Percentiles rank a stretch among this genome's conserved stretches.
phyloP scores from a whole-genome alignment of 2,113 vertebrate species.

The Equus przewalskii region DNA sequence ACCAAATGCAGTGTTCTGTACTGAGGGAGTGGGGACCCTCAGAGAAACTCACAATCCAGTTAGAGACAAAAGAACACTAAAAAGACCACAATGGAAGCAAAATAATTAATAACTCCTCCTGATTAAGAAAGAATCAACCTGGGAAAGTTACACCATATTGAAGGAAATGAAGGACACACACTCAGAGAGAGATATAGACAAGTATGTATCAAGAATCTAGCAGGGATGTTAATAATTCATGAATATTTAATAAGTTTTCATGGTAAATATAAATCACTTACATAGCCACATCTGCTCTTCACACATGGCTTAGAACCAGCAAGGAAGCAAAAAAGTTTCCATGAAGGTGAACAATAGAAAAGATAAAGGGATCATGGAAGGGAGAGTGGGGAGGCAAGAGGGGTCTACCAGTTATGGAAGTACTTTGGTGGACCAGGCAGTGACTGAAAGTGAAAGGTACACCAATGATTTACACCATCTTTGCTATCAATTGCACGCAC shows the following conservation, averaged over 20 bases:
- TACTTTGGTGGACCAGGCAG: neutral
- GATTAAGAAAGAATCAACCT: neutral
- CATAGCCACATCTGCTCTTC: neutral
- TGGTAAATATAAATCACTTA: neutral
- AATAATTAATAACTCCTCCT: neutral
- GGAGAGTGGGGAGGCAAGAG: neutral
- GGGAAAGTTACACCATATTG: neutral
- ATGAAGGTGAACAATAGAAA: neutral
- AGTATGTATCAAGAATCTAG: neutral
- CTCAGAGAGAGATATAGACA: neutral
- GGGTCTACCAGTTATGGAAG: neutral
- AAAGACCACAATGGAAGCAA: neutral
- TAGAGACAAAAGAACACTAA: neutral
- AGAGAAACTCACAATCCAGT: neutral
- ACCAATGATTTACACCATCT: neutral
- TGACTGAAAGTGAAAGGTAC: neutral
- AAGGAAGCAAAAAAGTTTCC: neutral
- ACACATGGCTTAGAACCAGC: neutral
- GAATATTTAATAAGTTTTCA: conserved; percentile 6
- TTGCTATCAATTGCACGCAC: neutral
- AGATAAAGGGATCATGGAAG: neutral
- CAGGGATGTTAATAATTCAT: neutral
- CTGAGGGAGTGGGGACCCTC: neutral
- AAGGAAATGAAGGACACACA: conserved; percentile 3
- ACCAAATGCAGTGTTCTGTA: neutral